These are phyloP conservation scores for Mormyrops attenuatus DNA, from an alignment of 2,797 vertebrate genomes.

Conservation along the genomic window DNA sequence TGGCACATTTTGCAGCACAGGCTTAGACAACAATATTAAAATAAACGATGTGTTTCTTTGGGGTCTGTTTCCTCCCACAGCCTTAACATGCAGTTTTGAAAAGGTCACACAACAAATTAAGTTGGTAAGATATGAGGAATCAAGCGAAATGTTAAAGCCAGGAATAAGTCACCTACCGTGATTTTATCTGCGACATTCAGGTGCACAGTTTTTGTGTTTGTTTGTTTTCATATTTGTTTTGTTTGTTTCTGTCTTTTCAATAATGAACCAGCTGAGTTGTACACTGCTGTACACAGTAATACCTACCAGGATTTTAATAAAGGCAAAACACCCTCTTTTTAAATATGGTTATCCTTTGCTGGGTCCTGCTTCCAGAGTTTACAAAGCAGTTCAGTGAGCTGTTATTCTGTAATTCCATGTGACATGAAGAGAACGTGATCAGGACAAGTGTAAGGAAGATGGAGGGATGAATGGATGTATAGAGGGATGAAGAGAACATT, in stretches of 20 bases:
- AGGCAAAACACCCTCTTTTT: neutral
- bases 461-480: neutral
- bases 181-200: neutral
- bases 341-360: neutral
- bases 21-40: neutral
- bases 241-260: neutral
- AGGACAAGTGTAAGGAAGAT: neutral
- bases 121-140: neutral
- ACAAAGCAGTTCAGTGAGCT: neutral
- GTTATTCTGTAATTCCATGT: neutral
- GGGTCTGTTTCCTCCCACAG: neutral
- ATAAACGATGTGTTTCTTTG: neutral
- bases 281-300: neutral
- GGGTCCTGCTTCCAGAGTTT: neutral
- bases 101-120: neutral
- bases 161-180: neutral
- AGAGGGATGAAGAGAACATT: neutral
- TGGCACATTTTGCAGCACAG: neutral
- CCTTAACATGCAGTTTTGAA: neutral
- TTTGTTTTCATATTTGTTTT: neutral
- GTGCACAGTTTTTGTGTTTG: neutral
- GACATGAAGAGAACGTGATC: neutral
- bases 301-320: neutral
- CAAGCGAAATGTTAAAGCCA: neutral
- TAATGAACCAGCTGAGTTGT: neutral